Percentiles rank a stretch among this genome's conserved stretches.
phyloP scores from a whole-genome alignment of 53 echinoderm and acorn worm species.

The Patiria pectinifera region DNA sequence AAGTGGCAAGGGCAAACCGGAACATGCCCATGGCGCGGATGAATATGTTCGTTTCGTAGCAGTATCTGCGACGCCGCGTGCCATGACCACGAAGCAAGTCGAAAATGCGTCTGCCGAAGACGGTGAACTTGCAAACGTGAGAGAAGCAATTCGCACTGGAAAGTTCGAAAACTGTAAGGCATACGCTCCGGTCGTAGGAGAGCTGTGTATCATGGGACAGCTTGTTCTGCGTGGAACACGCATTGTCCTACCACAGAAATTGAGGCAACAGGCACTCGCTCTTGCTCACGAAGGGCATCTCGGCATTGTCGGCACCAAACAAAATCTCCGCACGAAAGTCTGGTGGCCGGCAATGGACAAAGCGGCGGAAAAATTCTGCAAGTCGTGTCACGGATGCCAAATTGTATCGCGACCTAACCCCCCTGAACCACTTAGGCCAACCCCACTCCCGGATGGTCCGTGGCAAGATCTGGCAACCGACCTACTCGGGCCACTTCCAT shows the following conservation, averaged over 20 bases:
- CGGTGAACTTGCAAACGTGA: conserved; percentile 16
- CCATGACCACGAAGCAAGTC: conserved; percentile 53
- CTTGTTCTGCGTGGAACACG: conserved; percentile 51
- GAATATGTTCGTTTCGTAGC: conserved; percentile 60
- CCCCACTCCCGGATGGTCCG: conserved; percentile 40
- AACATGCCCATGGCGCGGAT: conserved; percentile 43
- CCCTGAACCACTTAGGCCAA: conserved; percentile 51
- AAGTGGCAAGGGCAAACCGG: neutral
- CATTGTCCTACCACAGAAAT: conserved; percentile 39
- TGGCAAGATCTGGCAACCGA: conserved; percentile 57
- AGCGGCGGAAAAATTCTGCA: conserved; percentile 54
- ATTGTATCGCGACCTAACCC: conserved; percentile 34
- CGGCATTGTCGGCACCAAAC: conserved; percentile 49
- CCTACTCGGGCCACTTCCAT: conserved; percentile 53
- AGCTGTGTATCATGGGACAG: conserved; percentile 52
- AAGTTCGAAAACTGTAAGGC: conserved; percentile 32
- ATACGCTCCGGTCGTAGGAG: neutral
- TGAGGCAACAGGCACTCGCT: conserved; percentile 43
- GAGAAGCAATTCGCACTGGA: conserved; percentile 26
- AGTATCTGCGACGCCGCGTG: conserved; percentile 55
- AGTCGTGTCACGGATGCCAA: conserved; percentile 69
- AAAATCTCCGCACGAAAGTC: conserved; percentile 55
- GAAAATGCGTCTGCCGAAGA: conserved; percentile 8
- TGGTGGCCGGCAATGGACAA: conserved; percentile 62
- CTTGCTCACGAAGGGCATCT: conserved; percentile 50